Conservation (phyloP, 2,797 vertebrate genomes). For the Cacajao melanocephalus region DNA sequence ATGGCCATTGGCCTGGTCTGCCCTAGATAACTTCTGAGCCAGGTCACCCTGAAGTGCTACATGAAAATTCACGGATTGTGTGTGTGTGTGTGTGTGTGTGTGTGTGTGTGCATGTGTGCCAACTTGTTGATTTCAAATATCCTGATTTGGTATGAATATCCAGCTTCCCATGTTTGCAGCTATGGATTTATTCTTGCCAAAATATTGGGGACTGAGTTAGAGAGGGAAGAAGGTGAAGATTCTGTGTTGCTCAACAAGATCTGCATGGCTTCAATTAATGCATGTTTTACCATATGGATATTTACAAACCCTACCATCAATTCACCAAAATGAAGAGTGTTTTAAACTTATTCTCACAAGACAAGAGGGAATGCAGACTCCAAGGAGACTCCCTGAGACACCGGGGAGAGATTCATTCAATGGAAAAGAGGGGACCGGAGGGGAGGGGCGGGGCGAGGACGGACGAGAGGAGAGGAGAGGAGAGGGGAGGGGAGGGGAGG, state of each 20-base stretch:
- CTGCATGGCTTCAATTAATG: rapidly evolving
- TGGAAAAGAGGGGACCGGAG: background rate
- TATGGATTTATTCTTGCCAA: background rate
- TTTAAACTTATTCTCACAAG: too few species aligned
- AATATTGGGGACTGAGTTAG: background rate
- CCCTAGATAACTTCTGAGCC: background rate
- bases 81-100: too few species aligned
- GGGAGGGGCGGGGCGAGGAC: too few species aligned
- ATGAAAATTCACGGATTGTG: background rate
- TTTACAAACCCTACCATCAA: background rate
- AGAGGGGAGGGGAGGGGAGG: too few species aligned
- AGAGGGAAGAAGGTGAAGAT: background rate
- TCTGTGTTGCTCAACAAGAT: background rate
- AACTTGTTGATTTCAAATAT: background rate
- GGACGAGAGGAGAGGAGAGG: rapidly evolving
- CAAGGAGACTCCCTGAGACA: rapidly evolving
- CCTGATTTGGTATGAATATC: background rate
- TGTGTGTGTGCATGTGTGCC: rapidly evolving
- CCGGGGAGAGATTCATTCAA: background rate
- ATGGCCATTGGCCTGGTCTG: rapidly evolving
- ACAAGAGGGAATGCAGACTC: background rate
- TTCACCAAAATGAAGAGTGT: too few species aligned
- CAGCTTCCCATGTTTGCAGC: rapidly evolving
- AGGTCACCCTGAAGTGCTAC: background rate
- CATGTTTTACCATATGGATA: rapidly evolving